Evolutionary conservation across 2,888 invertebrate genomes (phyloP).

Genomic region (Scaptomyza flava): DNA sequence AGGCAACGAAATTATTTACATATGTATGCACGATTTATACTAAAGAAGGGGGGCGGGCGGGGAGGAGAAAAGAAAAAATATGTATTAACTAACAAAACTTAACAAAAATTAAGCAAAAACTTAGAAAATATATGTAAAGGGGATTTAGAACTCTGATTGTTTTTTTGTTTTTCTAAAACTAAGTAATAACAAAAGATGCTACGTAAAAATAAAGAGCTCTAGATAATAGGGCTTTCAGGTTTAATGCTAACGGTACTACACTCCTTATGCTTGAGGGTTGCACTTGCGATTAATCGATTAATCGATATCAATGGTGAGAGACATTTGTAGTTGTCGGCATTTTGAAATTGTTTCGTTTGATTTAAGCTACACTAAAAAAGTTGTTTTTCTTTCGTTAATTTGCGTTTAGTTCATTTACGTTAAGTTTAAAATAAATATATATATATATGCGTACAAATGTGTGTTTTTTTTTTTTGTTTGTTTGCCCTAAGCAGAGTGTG

Average conservation of each 20-base stretch:
- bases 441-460: slow-evolving; percentile 66
- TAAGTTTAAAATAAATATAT: slow-evolving; percentile 75
- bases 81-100: slow-evolving; percentile 54
- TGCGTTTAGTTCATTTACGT: slow-evolving; percentile 39
- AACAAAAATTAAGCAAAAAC: slow-evolving; percentile 48
- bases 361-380: slow-evolving; percentile 54
- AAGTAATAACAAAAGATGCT: slow-evolving; percentile 54
- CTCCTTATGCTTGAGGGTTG: slow-evolving; percentile 17
- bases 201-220: slow-evolving; percentile 48
- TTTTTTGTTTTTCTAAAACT: slow-evolving; percentile 22
- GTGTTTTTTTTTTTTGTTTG: slow-evolving; percentile 10
- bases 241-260: slow-evolving; percentile 9
- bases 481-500: slow-evolving; percentile 28
- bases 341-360: slow-evolving; percentile 13
- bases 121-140: slow-evolving; percentile 26
- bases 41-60: slow-evolving; percentile 14
- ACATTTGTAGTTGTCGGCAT: slow-evolving; percentile 14
- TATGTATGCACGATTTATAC: slow-evolving; percentile 54
- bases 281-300: slow-evolving; percentile 29
- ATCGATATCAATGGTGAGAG: slow-evolving; percentile 14
- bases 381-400: slow-evolving; percentile 35
- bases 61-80: slow-evolving; percentile 11
- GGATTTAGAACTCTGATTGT: slow-evolving; percentile 6
- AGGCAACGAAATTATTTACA: slow-evolving; percentile 76
- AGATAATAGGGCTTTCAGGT: slow-evolving; percentile 18